These are phyloP conservation scores for Heliconius himera DNA, from an alignment of 1,140 invertebrate species.

Conservation along the genomic window DNA sequence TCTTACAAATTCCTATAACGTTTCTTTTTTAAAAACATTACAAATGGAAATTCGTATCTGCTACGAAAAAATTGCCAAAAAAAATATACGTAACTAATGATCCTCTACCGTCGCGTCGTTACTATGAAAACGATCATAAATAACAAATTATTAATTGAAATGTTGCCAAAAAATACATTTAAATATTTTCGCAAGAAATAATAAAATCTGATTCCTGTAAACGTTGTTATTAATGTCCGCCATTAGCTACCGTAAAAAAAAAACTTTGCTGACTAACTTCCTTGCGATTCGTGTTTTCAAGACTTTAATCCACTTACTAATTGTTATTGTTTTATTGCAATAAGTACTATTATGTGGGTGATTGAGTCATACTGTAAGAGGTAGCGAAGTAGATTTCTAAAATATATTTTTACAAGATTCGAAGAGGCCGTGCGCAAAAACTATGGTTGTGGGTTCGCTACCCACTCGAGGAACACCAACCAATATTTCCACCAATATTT, in stretches of 20 bases:
- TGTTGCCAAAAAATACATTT: constrained; percentile 1
- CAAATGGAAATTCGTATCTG: neutral
- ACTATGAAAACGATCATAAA: constrained; percentile 8
- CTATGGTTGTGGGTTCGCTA: no score
- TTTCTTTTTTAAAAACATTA: no score
- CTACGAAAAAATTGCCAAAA: neutral
- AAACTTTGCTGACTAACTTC: constrained; percentile 4
- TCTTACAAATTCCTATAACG: no score
- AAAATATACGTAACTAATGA: constrained; percentile 1
- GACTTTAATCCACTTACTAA: neutral
- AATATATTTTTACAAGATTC: no score
- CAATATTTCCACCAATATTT: no score
- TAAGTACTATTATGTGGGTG: neutral
- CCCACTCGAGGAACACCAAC: no score
- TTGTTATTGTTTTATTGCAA: neutral
- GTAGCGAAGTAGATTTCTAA: no score
- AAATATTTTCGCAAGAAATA: constrained; percentile 3
- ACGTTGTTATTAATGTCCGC: neutral
- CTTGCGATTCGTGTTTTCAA: neutral
- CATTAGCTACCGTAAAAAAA: constrained; percentile 9
- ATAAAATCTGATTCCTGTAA: neutral
- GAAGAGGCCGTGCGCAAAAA: no score
- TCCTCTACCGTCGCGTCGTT: neutral
- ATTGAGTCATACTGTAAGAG: no score
- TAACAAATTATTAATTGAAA: constrained; percentile 6